phyloP scores from a whole-genome alignment of 2,797 vertebrate species.

The Coregonus suidteri region DNA sequence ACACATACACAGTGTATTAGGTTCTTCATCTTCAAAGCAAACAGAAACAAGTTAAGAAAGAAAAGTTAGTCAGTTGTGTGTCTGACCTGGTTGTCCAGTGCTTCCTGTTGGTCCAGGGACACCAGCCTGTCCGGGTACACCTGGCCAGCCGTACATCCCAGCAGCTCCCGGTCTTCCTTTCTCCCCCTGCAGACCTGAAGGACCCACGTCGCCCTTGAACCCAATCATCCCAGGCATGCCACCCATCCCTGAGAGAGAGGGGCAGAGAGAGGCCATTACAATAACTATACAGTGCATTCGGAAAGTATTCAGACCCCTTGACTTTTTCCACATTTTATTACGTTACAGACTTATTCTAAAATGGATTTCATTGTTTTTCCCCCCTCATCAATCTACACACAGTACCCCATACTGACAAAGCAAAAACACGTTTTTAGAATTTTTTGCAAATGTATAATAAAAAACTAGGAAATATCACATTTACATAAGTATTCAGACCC shows the following conservation, averaged over 20 bases:
- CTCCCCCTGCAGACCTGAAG: slow-evolving; percentile 80
- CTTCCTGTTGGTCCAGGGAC: slow-evolving; percentile 69
- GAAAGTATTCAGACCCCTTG: too few species aligned
- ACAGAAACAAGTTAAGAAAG: too few species aligned
- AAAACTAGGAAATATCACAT: background rate
- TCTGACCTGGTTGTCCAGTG: slow-evolving; percentile 81
- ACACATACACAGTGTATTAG: background rate
- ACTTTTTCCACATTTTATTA: too few species aligned
- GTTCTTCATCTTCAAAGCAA: background rate
- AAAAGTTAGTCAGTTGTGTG: slow-evolving; percentile 5
- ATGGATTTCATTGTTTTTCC: too few species aligned
- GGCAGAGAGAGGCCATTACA: slow-evolving; percentile 1
- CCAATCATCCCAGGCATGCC: slow-evolving; percentile 87
- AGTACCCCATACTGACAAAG: too few species aligned
- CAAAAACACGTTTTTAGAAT: too few species aligned
- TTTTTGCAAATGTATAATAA: too few species aligned
- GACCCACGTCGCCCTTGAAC: slow-evolving; percentile 77
- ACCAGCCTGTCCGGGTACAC: slow-evolving; percentile 70
- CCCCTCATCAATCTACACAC: too few species aligned
- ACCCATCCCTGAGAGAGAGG: slow-evolving; percentile 60
- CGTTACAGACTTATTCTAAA: too few species aligned
- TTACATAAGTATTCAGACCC: slow-evolving; percentile 55
- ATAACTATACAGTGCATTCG: background rate
- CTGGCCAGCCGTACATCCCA: slow-evolving; percentile 70
- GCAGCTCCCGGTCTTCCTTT: slow-evolving; percentile 77